A percentile compares a stretch with the other conserved stretches of the same genome.
These are phyloP conservation scores for Callyntrura sp. DNA, from an alignment of 2,888 invertebrate genomes.

Conservation along the genomic window DNA sequence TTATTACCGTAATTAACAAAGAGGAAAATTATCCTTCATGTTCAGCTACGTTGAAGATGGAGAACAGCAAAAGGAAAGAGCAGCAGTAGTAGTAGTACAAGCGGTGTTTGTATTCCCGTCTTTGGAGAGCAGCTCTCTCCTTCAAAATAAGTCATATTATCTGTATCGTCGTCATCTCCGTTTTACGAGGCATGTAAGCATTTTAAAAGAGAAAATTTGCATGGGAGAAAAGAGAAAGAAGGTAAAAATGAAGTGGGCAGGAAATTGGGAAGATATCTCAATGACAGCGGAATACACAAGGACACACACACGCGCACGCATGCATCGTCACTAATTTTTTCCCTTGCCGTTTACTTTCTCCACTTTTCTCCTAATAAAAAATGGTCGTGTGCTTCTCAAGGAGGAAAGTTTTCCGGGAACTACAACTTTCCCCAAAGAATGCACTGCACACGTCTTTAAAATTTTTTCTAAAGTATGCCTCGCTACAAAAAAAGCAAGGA, in stretches of 20 bases:
- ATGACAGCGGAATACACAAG: too few species aligned
- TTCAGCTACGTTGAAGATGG: constrained; percentile 54
- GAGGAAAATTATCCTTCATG: constrained; percentile 82
- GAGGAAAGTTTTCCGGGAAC: constrained; percentile 4
- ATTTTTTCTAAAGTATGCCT: too few species aligned
- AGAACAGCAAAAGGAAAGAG: not conserved
- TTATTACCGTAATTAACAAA: constrained; percentile 82
- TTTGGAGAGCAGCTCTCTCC: not conserved
- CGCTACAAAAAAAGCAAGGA: too few species aligned
- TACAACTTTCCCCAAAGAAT: too few species aligned
- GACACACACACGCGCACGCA: constrained; percentile 23
- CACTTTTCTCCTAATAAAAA: not conserved
- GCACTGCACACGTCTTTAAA: too few species aligned
- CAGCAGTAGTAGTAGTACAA: not conserved
- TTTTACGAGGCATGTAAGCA: not conserved
- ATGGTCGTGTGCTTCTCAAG: not conserved
- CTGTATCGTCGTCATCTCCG: constrained; percentile 25
- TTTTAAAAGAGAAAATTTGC: constrained; percentile 17
- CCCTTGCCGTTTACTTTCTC: not conserved
- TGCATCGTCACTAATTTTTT: not conserved
- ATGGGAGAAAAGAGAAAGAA: too few species aligned
- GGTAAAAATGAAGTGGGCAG: constrained; percentile 3
- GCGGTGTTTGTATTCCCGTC: too few species aligned
- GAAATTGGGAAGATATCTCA: not conserved
- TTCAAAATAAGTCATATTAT: constrained; percentile 35